These are phyloP conservation scores for Lonchura striata DNA, from an alignment of 2,113 vertebrate genomes.

Conservation along the genomic window DNA sequence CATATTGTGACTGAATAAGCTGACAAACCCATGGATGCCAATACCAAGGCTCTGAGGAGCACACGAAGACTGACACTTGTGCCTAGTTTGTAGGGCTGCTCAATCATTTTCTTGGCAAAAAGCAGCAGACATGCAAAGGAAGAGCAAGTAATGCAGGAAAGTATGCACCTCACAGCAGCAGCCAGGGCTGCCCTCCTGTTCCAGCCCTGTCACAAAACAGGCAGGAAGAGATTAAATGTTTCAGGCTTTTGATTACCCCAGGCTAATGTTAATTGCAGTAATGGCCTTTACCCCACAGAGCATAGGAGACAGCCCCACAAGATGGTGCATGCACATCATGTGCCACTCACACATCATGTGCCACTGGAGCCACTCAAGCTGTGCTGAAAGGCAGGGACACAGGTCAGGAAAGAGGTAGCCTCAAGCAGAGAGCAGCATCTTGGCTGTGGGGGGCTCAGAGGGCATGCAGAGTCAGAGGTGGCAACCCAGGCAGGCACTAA, in stretches of 20 bases:
- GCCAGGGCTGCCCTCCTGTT: background rate
- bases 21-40: background rate
- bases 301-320: background rate
- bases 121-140: background rate
- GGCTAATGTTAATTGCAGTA: background rate
- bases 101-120: background rate
- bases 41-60: background rate
- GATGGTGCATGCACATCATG: accelerated
- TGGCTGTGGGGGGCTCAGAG: background rate
- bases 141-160: background rate
- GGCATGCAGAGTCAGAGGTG: accelerated
- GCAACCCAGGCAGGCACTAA: background rate
- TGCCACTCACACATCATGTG: background rate
- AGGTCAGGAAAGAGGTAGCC: background rate
- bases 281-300: background rate
- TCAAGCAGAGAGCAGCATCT: background rate
- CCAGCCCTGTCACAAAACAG: background rate
- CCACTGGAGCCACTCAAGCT: background rate
- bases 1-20: background rate
- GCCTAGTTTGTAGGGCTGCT: background rate
- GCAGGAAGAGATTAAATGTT: background rate
- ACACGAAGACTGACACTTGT: background rate
- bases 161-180: background rate
- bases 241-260: background rate
- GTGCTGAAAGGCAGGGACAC: background rate